Evolutionary conservation across 2,797 vertebrate genomes (phyloP).

Genomic region (Urophycis tenuis): DNA sequence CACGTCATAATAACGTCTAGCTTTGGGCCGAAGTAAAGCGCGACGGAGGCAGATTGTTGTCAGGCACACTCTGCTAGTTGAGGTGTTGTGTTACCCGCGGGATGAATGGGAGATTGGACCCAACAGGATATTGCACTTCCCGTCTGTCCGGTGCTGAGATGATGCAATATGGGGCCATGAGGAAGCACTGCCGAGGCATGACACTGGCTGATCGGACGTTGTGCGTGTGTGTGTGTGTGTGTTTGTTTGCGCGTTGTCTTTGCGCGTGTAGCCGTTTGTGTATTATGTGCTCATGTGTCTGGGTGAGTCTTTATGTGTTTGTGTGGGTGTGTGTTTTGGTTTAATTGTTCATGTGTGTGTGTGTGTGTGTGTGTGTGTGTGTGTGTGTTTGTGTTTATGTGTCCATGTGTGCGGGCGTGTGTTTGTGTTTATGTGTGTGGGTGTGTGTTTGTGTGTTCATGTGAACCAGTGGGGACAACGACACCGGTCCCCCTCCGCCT

Average conservation of each 20-base stretch:
- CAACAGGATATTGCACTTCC: background rate
- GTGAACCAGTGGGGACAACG: too few relatives aligned
- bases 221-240: slow-evolving; percentile 1
- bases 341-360: background rate
- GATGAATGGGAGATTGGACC: background rate
- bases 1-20: background rate
- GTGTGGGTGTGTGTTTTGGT: background rate
- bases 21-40: background rate
- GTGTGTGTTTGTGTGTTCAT: too few relatives aligned
- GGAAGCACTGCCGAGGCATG: background rate
- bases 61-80: background rate
- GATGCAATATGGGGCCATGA: background rate
- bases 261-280: too few relatives aligned
- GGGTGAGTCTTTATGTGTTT: background rate
- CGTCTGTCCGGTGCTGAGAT: background rate
- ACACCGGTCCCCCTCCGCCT: too few relatives aligned
- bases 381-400: background rate
- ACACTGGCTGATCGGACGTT: background rate
- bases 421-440: too few relatives aligned
- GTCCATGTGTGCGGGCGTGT: background rate
- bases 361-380: background rate
- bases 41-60: background rate
- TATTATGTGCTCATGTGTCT: background rate
- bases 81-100: background rate
- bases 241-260: background rate